These are phyloP conservation scores for Protonibea diacanthus DNA, from an alignment of 2,797 vertebrate genomes.

Conservation along the genomic window DNA sequence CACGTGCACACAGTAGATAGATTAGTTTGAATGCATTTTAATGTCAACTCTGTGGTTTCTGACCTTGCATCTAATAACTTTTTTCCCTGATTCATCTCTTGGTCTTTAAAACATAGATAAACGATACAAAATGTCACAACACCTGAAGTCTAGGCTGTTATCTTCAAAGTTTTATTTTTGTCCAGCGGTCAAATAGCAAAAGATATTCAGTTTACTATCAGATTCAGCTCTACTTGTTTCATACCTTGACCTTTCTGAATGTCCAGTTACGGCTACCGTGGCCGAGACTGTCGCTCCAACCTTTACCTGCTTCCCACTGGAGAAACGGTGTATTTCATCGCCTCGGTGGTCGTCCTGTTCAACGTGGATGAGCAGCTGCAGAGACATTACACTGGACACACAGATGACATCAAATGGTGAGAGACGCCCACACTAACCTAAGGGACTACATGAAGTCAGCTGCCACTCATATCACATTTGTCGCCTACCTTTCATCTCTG, in stretches of 20 bases:
- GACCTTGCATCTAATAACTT: neutral
- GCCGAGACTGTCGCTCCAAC: conserved; percentile 97
- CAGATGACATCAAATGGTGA: conserved; percentile 99
- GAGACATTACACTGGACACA: conserved; percentile 96
- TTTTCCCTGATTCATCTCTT: neutral
- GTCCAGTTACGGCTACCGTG: conserved; percentile 94
- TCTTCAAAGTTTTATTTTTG: neutral
- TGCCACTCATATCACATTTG: conserved; percentile 1
- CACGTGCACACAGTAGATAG: neutral
- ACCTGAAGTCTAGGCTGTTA: neutral
- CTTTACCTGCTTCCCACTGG: conserved; percentile 97
- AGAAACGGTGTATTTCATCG: conserved; percentile 98
- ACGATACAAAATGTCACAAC: neutral
- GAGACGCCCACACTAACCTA: conserved; percentile 40
- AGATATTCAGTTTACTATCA: neutral
- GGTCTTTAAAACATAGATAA: neutral
- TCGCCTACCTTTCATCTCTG: neutral
- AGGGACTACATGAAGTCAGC: neutral
- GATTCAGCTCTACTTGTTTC: conserved; percentile 4
- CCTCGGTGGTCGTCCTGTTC: conserved; percentile 96
- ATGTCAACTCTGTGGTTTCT: neutral
- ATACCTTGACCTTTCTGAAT: conserved; percentile 75
- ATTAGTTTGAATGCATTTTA: neutral
- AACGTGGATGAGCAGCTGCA: conserved; percentile 97
- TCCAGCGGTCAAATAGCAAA: neutral